Conservation (phyloP, 2,113 vertebrate species). For the Scophthalmus maximus region DNA sequence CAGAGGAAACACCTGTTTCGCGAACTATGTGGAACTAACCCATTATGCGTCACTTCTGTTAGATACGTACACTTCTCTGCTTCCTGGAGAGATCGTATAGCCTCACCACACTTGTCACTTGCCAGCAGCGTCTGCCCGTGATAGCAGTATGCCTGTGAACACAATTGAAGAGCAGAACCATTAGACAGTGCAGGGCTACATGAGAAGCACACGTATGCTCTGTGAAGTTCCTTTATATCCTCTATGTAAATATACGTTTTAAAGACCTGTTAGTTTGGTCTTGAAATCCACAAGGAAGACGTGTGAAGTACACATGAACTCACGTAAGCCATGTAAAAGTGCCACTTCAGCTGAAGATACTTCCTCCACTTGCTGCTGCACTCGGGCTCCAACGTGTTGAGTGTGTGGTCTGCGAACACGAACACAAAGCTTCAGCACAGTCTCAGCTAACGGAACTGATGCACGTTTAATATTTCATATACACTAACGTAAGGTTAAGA, state of each 20-base stretch:
- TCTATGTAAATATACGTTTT: not conserved
- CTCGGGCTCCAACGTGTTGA: conserved; percentile 93
- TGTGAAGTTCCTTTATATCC: not conserved
- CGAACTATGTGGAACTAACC: not conserved
- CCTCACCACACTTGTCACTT: conserved; percentile 96
- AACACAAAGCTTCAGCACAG: not conserved
- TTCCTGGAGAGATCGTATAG: conserved; percentile 95
- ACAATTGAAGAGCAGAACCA: too few relatives aligned
- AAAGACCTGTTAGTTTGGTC: not conserved
- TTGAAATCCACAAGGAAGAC: not conserved
- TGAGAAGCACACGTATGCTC: not conserved
- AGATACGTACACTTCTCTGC: conserved; percentile 93
- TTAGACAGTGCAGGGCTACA: too few relatives aligned
- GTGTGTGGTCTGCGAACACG: conserved; percentile 87
- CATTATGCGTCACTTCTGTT: not conserved
- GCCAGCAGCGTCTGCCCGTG: conserved; percentile 94
- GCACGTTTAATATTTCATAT: not conserved
- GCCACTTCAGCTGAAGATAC: conserved; percentile 94
- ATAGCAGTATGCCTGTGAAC: conserved; percentile 92
- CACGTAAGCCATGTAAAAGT: conserved; percentile 98
- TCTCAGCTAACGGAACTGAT: not conserved
- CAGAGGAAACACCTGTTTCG: conserved; percentile 47
- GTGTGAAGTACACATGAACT: conserved; percentile 73
- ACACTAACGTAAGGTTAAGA: not conserved
- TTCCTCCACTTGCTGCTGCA: conserved; percentile 97